Conservation (phyloP, 2,797 vertebrate genomes). For the Botia kubotai region DNA sequence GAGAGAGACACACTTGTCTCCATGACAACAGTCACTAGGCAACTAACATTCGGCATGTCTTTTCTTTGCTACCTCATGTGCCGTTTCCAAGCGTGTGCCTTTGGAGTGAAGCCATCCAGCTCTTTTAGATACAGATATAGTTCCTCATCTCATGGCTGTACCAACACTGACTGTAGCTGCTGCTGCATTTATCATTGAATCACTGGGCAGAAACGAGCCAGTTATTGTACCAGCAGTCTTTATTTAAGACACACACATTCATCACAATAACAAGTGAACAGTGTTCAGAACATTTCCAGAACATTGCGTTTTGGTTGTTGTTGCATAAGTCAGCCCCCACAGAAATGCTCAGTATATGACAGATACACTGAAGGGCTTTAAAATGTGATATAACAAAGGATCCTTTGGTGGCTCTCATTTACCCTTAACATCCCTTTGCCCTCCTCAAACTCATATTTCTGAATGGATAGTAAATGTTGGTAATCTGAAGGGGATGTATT, state of each 20-base stretch:
- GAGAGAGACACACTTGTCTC: constrained; percentile 77
- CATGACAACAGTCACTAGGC: constrained; percentile 84
- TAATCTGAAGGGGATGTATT: neutral
- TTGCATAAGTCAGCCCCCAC: constrained; percentile 70
- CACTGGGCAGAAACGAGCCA: neutral
- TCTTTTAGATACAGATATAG: constrained; percentile 63
- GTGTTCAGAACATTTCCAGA: constrained; percentile 69
- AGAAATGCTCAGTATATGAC: constrained; percentile 52
- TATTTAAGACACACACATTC: constrained; percentile 63
- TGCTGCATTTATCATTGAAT: neutral
- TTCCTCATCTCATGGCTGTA: constrained; percentile 44
- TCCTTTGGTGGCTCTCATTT: neutral
- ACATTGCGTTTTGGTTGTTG: constrained; percentile 54
- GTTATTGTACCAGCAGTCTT: constrained; percentile 42
- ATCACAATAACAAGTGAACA: constrained; percentile 63
- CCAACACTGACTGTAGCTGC: neutral
- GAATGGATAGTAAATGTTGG: neutral
- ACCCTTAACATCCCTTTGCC: neutral
- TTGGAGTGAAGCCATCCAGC: constrained; percentile 65
- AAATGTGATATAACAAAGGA: constrained; percentile 53
- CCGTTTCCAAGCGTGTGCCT: constrained; percentile 62
- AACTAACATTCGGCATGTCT: constrained; percentile 80
- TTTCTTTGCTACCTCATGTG: constrained; percentile 68
- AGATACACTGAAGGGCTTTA: constrained; percentile 39
- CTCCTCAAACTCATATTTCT: neutral